Conservation (phyloP, 1,140 invertebrate species). For the Lepidurus packardi region DNA sequence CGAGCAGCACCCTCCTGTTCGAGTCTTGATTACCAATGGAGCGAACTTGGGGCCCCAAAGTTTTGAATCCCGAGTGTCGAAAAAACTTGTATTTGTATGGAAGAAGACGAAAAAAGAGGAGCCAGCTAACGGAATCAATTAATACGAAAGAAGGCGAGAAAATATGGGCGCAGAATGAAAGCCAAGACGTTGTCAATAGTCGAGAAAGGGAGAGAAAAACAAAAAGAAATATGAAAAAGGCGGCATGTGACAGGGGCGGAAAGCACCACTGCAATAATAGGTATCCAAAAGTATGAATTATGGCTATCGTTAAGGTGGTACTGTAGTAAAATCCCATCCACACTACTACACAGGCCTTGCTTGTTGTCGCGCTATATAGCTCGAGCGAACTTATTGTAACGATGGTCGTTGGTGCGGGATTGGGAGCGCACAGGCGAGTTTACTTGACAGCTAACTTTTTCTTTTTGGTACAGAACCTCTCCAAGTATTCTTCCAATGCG, state of each 20-base stretch:
- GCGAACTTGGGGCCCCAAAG: too few relatives aligned
- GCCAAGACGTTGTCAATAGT: not conserved
- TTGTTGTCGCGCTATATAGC: not conserved
- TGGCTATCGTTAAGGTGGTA: constrained; percentile 12
- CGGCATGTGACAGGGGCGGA: not conserved
- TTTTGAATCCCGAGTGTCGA: too few relatives aligned
- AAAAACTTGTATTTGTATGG: not conserved
- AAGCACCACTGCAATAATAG: constrained; percentile 10
- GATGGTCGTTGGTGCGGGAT: not conserved
- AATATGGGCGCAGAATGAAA: not conserved
- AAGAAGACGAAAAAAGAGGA: not conserved
- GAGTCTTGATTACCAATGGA: not conserved
- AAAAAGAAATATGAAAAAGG: not conserved
- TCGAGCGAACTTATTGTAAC: constrained; percentile 8
- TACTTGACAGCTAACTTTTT: constrained; percentile 12
- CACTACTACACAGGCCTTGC: constrained; percentile 8
- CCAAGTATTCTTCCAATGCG: not conserved
- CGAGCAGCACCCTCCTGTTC: not conserved
- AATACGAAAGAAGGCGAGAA: not conserved
- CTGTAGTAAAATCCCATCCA: not conserved
- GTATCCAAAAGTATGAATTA: not conserved
- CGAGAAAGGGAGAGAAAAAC: not conserved
- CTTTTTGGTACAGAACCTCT: not conserved
- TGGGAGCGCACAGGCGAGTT: not conserved
- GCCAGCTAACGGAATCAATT: constrained; percentile 1